Evolutionary conservation across 2,797 vertebrate species (phyloP).

Genomic region (Gila robusta): DNA sequence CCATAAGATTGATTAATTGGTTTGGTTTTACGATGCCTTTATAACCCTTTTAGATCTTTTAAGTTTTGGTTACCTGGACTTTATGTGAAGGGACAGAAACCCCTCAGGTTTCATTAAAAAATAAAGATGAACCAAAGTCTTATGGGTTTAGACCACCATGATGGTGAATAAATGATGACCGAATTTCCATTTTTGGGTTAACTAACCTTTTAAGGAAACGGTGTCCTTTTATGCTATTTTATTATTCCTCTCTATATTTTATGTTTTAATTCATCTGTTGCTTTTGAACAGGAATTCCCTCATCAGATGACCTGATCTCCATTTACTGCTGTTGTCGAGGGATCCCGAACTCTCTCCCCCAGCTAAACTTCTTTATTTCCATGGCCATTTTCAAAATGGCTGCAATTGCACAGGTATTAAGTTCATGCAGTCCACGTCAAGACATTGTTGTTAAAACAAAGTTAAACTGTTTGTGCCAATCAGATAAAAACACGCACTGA

Average conservation of each 20-base stretch:
- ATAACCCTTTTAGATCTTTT: not conserved
- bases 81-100: not conserved
- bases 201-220: not conserved
- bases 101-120: not conserved
- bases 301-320: constrained; percentile 81
- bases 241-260: not conserved
- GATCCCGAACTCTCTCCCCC: constrained; percentile 74
- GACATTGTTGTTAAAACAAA: constrained; percentile 4
- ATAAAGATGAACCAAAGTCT: not conserved
- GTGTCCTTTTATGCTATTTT: not conserved
- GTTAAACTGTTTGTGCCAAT: not conserved
- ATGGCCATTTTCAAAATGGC: constrained; percentile 90
- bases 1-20: not conserved
- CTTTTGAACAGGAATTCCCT: constrained; percentile 80
- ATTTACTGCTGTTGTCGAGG: constrained; percentile 83
- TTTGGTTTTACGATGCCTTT: not conserved
- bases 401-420: constrained; percentile 87
- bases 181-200: not conserved
- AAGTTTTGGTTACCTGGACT: not conserved
- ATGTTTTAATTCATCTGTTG: constrained; percentile 8
- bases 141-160: not conserved
- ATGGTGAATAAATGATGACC: not conserved
- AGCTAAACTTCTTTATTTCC: constrained; percentile 90
- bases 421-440: not conserved
- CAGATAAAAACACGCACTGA: no score